Base-by-base conservation (phyloP, 2,113 vertebrate species). In the Morone chrysops region DNA sequence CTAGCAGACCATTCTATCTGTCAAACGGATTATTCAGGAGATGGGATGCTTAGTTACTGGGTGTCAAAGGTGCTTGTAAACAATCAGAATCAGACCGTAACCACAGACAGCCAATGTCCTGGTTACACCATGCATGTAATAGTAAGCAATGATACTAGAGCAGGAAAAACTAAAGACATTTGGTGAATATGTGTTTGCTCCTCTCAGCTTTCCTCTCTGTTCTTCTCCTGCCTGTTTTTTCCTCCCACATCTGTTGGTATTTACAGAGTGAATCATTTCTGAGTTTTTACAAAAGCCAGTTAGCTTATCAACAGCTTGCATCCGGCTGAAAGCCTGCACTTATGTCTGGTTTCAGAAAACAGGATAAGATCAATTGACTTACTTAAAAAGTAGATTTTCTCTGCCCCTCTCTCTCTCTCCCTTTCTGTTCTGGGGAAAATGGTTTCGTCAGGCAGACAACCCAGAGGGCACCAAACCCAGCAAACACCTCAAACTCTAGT, bases 261-360 rank as follows among this genome's bases (percentile, higher is more conserved):
- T 87, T 88, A 87, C 72, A 25, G 47, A 80, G 53, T 45, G 50
- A 88, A 70, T 77, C 79, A 91, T 89, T 82, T 83, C 56, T 25
- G 56, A 80, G 66, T 63, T 88, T 83, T 84, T 18, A 79, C 43
- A 82, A 89, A 79, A 53, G 69, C 54, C 78, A 75, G 74, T 86
- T 45, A 78, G 80, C 83, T 89, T 87, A 90, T 87, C 83, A 83
- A 79, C 84, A 87, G 74, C 80, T 87, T 87, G 84, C 80, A 82
- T 83, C 67, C 81, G 59, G 69, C 57, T 48, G 16, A 85, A 81
- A 22, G 51, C 45, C 75, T 43, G 8, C 56, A 70, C 71, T 80
- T 25, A 41, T 0, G 59, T 59, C 81, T 87, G 82, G 67, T 80
- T 84, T 75, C 69, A 69, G 40, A 81, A 88, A 88, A 75, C 54